Evolutionary conservation across 2,888 invertebrate species (phyloP), one percentile per base, ranked within the genome.

Genomic region (Electrophaes corylata): DNA sequence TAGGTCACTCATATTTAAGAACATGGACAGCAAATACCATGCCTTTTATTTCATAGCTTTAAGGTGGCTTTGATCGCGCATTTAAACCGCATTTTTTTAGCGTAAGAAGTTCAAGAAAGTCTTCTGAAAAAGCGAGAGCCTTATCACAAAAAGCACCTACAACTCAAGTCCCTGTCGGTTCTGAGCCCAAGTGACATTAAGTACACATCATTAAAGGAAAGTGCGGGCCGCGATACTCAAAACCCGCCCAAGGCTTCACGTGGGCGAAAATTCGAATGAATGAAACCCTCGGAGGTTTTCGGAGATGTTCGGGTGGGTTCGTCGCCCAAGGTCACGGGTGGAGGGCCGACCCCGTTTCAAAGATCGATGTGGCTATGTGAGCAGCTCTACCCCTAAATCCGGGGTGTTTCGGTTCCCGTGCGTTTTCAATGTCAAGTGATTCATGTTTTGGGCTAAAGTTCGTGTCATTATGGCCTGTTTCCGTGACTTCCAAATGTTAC

Each of bases 371-470:
- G 84, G 81, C 83, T 84, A 78, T 81, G 80, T 75, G 52, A 41
- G 39, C 74, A 79, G 75, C 76, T 76, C 63, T 81, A 81, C 77
- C 83, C 83, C 83, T 67, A 69, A 76, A 78, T 77, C 78, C 80
- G 75, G 75, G 79, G 78, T 76, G 81, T 78, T 80, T 76, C 76
- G 73, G 73, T 73, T 78, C 76, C 75, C 71, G 76, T 80, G 79
- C 79, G 75, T 84, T 90, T 89, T 91, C 91, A 91, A 91, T 91
- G 91, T 90, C 91, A 90, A 83, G 81, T 81, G 83, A 85, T 81
- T 86, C 88, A 84, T 83, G 79, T 67, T 69, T 69, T 60, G 70
- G 71, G 72, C 69, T 75, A 73, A 76, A 75, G 72, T 78, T 74
- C 60, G 69, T 75, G 72, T 80, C 78, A 76, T 85, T 83, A 86